Base-by-base conservation (phyloP, 1,140 invertebrate species). In the Lethrus apterus region DNA sequence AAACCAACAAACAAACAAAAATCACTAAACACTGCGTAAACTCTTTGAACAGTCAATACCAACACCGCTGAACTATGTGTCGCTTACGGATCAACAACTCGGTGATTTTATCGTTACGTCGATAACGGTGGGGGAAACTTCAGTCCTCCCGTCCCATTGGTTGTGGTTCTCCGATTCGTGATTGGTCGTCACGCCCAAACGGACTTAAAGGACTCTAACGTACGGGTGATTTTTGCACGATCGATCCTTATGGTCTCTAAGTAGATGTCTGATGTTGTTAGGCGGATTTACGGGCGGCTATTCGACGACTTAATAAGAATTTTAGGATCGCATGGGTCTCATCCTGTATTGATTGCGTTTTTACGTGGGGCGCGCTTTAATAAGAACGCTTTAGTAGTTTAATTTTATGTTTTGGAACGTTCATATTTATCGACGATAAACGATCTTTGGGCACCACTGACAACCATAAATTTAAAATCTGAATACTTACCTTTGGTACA, bases 201-300 rank as follows among this genome's bases (percentile, higher is more conserved):
- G 10, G 20, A 42, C 50, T 47, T 59, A 51, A 43, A 17, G 11
- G 9, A 9, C 5, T 11, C 10, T 4, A 4, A 1, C 30, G 19
- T 61, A 54, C 41, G 48, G 57, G 10, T 35, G 17, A 57, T 9
- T 50, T 53, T 64, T 43, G 51, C 18, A 7, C 36, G 52, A 20
- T 26, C 23, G 48, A 44, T 62, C 52, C 55, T 66, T 65, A 66
- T 64, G 48, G 49, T 48, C 57, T 48, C 50, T 63, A 52, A 64
- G 57, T 64, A 62, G 46, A 58, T 64, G 62, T 64, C 62, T 49
- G 51, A 50, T 50, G 49, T 47, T 51, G 63, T 64, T 64, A 64
- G 51, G 46, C 50, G 50, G 50, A 57, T 57, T 50, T 58, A 60
- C 50, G 47, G 55, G 20, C 55, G 53, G 47, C 41, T 38, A 42